A percentile compares a stretch with the other conserved stretches of the same genome.
Evolutionary conservation across 1,140 invertebrate species (phyloP).

Genomic region (Macrobrachium nipponense): DNA sequence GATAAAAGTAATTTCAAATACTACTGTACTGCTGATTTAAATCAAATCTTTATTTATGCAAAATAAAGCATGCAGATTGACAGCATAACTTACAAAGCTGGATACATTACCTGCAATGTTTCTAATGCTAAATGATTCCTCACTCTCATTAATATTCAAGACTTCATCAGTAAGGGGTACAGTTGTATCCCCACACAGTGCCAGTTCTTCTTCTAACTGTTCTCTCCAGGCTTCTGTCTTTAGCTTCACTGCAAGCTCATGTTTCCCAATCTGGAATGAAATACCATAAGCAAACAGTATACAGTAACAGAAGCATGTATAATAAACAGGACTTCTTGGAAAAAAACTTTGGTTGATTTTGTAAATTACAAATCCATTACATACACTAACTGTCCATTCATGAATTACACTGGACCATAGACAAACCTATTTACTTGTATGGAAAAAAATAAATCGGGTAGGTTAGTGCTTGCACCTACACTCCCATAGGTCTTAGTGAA

Average conservation of each 20-base stretch:
- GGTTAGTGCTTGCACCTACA: too few relatives aligned
- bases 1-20: too few relatives aligned
- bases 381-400: too few relatives aligned
- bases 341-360: too few relatives aligned
- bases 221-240: constrained; percentile 88
- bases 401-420: too few relatives aligned
- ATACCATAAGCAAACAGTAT: not conserved
- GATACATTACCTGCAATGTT: constrained; percentile 44
- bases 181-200: constrained; percentile 85
- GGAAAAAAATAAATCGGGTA: too few relatives aligned
- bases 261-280: constrained; percentile 75
- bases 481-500: too few relatives aligned
- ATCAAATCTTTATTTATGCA: not conserved
- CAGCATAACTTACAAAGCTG: constrained; percentile 11
- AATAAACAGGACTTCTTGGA: not conserved
- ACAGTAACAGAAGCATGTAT: not conserved
- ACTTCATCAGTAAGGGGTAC: constrained; percentile 74
- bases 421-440: too few relatives aligned
- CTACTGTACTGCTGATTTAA: not conserved
- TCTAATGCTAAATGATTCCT: constrained; percentile 22
- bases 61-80: not conserved
- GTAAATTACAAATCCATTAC: too few relatives aligned
- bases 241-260: constrained; percentile 79
- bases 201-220: constrained; percentile 83
- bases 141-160: constrained; percentile 47